Conservation (phyloP, 2,888 invertebrate species). For the Unio pictorum region DNA sequence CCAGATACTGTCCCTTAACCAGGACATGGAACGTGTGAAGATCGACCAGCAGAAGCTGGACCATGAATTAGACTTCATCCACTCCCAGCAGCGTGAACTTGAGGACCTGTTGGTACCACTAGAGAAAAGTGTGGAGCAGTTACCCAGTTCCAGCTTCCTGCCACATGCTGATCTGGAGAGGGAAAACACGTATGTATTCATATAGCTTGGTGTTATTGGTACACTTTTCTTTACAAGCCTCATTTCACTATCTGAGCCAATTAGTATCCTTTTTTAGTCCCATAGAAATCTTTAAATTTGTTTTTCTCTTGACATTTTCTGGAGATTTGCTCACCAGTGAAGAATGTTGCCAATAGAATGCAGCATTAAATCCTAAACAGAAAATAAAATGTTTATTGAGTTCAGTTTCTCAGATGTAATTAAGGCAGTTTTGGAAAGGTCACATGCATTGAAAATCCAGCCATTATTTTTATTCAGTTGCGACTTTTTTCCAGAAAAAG, state of each 20-base stretch:
- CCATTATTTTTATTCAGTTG: too few species aligned
- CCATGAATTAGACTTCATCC: conserved; percentile 92
- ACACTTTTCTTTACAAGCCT: neutral
- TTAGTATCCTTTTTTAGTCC: too few species aligned
- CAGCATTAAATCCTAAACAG: too few species aligned
- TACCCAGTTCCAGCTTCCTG: conserved; percentile 68
- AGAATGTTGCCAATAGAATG: too few species aligned
- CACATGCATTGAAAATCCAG: too few species aligned
- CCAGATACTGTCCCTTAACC: conserved; percentile 87
- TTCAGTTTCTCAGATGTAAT: too few species aligned
- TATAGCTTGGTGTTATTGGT: neutral
- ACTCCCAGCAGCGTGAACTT: conserved; percentile 92
- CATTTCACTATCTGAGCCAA: neutral
- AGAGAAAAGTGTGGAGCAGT: conserved; percentile 80
- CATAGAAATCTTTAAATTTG: neutral
- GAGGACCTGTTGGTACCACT: conserved; percentile 89
- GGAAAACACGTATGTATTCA: conserved; percentile 82
- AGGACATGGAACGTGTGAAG: conserved; percentile 89
- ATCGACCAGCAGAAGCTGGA: conserved; percentile 91
- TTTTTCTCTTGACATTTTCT: neutral
- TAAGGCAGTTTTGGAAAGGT: too few species aligned
- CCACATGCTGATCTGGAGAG: conserved; percentile 85
- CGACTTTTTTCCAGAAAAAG: too few species aligned
- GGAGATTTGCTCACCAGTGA: too few species aligned
- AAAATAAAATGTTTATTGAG: too few species aligned